Evolutionary conservation across 2,888 invertebrate genomes (phyloP).

Genomic region (Athalia rosae): DNA sequence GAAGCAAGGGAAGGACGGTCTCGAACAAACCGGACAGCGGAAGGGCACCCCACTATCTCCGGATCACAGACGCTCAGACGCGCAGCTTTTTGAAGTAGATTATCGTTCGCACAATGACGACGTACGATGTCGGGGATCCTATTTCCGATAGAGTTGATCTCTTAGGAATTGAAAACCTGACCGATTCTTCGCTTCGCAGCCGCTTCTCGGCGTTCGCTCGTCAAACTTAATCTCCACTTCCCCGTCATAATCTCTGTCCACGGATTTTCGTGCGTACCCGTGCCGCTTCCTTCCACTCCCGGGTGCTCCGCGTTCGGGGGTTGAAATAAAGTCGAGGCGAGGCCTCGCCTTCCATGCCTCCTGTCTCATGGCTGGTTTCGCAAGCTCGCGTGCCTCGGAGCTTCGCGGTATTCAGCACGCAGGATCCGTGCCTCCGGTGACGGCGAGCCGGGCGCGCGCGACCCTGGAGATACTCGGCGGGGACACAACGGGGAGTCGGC

Average conservation of each 20-base stretch:
- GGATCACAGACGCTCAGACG: background rate
- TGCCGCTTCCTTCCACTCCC: background rate
- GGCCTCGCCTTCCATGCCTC: background rate
- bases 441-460: slow-evolving; percentile 49
- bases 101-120: too few species aligned
- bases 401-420: slow-evolving; percentile 66
- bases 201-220: too few species aligned
- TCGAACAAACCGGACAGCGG: too few species aligned
- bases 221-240: too few species aligned
- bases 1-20: too few species aligned
- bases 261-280: too few species aligned
- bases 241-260: too few species aligned
- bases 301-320: background rate
- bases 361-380: slow-evolving; percentile 3
- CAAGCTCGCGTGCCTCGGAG: slow-evolving; percentile 36
- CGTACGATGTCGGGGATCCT: background rate
- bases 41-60: background rate
- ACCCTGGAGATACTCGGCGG: slow-evolving; percentile 52
- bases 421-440: slow-evolving; percentile 62
- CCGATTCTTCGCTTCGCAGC: background rate
- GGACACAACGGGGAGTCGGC: slow-evolving; percentile 42
- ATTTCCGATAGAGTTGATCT: background rate
- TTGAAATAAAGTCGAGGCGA: background rate
- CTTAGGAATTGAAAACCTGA: background rate
- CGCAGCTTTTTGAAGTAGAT: too few species aligned